Evolutionary conservation across 2,797 vertebrate species (phyloP), one percentile per base, ranked within the genome.

Genomic region (Cossypha niveicapilla): DNA sequence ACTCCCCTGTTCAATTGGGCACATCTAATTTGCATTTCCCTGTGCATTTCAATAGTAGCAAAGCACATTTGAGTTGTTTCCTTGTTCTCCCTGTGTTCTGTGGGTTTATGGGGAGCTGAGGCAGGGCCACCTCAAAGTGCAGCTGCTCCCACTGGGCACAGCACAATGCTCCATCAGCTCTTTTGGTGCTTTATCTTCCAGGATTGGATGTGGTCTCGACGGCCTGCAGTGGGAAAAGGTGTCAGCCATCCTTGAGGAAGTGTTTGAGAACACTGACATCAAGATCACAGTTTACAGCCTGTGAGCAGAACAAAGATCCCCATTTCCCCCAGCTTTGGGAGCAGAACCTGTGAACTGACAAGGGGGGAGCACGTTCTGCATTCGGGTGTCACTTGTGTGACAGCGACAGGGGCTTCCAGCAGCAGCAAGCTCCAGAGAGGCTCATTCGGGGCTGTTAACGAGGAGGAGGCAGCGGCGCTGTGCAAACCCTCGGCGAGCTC

Each of bases 181-280:
- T 10, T 54, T 3, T n/a, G 54, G 9, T 86, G 85, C 92, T 76
- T 92, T 95, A 0, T 94, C 81, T 96, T 94, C 87, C 97, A 99
- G 99, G 78, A 99, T 99, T 76, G 99, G 99, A 32, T 99, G 99
- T 96, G 99, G 99, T 73, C 98, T 99, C 60, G 99, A 99, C 47
- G 76, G 97, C 51, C 97, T 99, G 93, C 88, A 96, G 16, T 99
- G 99, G 99, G 89, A 90, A 25, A 96, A 90, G 66, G 99, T 99
- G 93, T 98, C 98, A 24, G 96, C 96, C 34, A 98, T 99, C 35
- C 98, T 99, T 35, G 97, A 98, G 66, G 97, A 99, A 25, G 97
- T 99, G 77, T 99, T 99, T 97, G 96, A 98, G 75, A 90, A 95
- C 90, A 98, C 98, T 24, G 84, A 98, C 94, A 97, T 99, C 95